Evolutionary conservation across 2,797 vertebrate genomes (phyloP).

Genomic region (Lophius americanus): DNA sequence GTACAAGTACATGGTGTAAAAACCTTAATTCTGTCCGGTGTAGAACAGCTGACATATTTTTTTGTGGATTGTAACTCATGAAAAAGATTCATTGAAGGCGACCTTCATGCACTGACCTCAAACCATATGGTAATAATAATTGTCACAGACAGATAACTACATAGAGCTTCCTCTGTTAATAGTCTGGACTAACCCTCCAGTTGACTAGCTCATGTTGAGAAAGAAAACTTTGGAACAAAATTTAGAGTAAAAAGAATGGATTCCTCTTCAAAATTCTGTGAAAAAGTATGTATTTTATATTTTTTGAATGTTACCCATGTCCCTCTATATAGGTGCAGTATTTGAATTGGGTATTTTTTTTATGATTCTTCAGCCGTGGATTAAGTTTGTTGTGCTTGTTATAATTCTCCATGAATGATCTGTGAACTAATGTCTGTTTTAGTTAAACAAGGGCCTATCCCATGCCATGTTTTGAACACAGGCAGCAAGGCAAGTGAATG

Average conservation of each 20-base stretch:
- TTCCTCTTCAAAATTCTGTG: no score
- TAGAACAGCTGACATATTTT: not conserved
- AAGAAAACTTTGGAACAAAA: not conserved
- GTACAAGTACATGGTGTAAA: not conserved
- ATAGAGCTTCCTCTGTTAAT: conserved; percentile 4
- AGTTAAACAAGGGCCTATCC: not conserved
- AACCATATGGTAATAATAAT: conserved; percentile 13
- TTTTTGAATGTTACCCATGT: no score
- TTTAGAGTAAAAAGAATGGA: no score
- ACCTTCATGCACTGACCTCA: conserved; percentile 3
- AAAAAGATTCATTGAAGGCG: conserved; percentile 7
- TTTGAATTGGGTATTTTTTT: not conserved
- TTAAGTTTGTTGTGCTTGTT: not conserved
- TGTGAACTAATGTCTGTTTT: not conserved
- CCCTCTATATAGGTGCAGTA: not conserved
- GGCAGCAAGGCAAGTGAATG: conserved; percentile 24
- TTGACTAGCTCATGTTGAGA: conserved; percentile 5
- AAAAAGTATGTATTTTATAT: no score
- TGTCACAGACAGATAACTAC: conserved; percentile 33
- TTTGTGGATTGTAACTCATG: conserved; percentile 23
- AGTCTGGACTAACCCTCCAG: conserved; percentile 3
- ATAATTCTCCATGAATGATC: not conserved
- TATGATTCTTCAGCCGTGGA: not conserved
- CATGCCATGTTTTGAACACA: not conserved
- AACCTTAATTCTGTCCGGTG: not conserved